phyloP scores from a whole-genome alignment of 2,113 vertebrate species.

The Plestiodon gilberti region DNA sequence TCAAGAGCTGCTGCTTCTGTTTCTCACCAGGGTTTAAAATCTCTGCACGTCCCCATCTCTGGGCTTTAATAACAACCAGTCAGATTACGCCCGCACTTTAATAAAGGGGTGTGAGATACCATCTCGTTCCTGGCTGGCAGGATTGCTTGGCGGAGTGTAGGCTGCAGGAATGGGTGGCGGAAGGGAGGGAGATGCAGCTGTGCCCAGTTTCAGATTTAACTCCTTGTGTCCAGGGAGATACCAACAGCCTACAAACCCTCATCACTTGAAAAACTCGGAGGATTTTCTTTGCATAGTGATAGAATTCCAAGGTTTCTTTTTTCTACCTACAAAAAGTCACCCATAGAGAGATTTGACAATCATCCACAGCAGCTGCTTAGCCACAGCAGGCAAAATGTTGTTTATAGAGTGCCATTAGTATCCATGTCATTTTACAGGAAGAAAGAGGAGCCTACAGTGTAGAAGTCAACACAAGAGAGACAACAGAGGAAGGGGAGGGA shows the following conservation, averaged over 20 bases:
- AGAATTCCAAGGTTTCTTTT: background rate
- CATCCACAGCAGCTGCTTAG: background rate
- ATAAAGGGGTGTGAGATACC: conserved; percentile 72
- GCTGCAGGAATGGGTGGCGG: conserved; percentile 53
- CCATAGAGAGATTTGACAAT: background rate
- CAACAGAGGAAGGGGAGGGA: background rate
- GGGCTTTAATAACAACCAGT: conserved; percentile 75
- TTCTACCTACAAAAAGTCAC: background rate
- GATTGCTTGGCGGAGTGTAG: conserved; percentile 52
- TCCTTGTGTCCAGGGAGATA: conserved; percentile 20
- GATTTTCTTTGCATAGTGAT: background rate
- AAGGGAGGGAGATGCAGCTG: conserved; percentile 34
- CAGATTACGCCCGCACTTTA: conserved; percentile 71
- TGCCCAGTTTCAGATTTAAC: conserved; percentile 55
- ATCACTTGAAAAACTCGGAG: background rate
- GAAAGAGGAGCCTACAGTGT: background rate
- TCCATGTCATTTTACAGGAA: too few relatives aligned
- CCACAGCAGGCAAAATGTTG: background rate
- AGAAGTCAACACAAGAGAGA: background rate
- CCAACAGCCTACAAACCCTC: background rate
- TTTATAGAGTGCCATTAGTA: background rate
- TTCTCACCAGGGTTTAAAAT: conserved; percentile 45
- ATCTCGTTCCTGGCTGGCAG: conserved; percentile 73
- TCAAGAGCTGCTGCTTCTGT: conserved; percentile 59
- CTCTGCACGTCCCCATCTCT: conserved; percentile 36